These are phyloP conservation scores for Yponomeuta evonymella DNA, from an alignment of 2,888 invertebrate genomes.

Conservation along the genomic window DNA sequence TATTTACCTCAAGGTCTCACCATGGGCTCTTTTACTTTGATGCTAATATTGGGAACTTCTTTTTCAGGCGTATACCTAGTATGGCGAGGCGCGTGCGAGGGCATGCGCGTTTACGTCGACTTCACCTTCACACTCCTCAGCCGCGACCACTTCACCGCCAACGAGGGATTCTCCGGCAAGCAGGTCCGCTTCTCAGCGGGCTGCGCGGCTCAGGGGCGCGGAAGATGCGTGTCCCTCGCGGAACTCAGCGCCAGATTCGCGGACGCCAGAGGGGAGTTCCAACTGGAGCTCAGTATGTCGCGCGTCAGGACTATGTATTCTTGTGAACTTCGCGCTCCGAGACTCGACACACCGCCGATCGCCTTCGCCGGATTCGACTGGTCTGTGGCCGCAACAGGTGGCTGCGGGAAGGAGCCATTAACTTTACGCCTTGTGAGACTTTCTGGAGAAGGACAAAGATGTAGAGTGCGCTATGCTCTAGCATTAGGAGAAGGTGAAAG, in stretches of 20 bases:
- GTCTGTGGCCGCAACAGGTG: constrained; percentile 81
- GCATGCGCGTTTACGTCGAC: constrained; percentile 86
- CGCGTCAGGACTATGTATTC: constrained; percentile 85
- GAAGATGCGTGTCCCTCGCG: constrained; percentile 82
- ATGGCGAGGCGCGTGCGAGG: constrained; percentile 84
- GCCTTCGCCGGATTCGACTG: constrained; percentile 89
- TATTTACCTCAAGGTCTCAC: neutral
- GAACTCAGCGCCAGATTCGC: constrained; percentile 84
- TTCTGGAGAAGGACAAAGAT: constrained; percentile 88
- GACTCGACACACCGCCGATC: constrained; percentile 75
- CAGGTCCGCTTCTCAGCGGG: constrained; percentile 81
- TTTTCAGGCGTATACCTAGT: constrained; percentile 85
- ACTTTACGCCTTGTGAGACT: constrained; percentile 80
- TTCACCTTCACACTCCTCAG: constrained; percentile 88
- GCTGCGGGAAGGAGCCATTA: constrained; percentile 73
- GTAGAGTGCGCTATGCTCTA: constrained; percentile 83
- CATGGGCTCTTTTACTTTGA: neutral
- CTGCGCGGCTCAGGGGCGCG: constrained; percentile 83
- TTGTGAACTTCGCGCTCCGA: constrained; percentile 80
- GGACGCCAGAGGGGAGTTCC: constrained; percentile 87
- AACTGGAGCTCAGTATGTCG: constrained; percentile 85
- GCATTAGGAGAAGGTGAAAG: constrained; percentile 82
- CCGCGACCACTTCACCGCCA: constrained; percentile 88
- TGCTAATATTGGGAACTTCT: constrained; percentile 13
- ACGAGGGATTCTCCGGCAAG: constrained; percentile 87